A percentile compares a stretch with the other conserved stretches of the same genome.
Conservation (phyloP, 2,113 vertebrate genomes). For the Scomber japonicus region DNA sequence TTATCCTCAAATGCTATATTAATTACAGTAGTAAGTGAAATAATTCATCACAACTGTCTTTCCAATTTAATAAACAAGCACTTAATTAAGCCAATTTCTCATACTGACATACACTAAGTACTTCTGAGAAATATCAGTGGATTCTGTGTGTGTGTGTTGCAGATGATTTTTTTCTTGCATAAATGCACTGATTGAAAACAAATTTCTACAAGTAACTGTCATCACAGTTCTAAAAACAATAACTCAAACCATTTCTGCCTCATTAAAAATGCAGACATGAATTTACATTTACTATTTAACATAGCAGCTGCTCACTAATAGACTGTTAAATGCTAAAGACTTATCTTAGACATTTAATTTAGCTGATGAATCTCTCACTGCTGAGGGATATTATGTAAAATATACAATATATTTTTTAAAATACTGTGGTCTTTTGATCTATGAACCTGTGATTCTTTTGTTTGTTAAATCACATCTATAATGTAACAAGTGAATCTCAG, state of each 20-base stretch:
- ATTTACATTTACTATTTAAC: conserved; percentile 17
- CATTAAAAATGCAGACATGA: conserved; percentile 23
- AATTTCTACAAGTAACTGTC: background rate
- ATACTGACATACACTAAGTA: conserved; percentile 14
- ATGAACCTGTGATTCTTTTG: conserved; percentile 26
- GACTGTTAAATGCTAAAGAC: background rate
- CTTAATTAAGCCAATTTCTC: conserved; percentile 47
- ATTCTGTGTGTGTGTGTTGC: background rate
- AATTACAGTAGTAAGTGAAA: conserved; percentile 48
- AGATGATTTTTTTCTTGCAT: background rate
- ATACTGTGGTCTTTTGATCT: background rate
- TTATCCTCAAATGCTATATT: conserved; percentile 39
- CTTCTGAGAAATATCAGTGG: conserved; percentile 18
- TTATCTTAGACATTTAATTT: background rate
- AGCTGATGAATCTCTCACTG: background rate
- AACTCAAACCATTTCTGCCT: conserved; percentile 21
- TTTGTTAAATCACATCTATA: background rate
- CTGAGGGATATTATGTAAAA: background rate
- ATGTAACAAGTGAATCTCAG: conserved; percentile 14
- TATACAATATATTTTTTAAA: background rate
- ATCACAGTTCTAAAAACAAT: conserved; percentile 16
- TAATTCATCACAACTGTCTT: conserved; percentile 48
- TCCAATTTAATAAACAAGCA: conserved; percentile 49
- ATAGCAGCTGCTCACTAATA: background rate
- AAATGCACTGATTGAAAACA: background rate